These are phyloP conservation scores for Gambusia affinis DNA, from an alignment of 2,113 vertebrate species.

Conservation along the genomic window DNA sequence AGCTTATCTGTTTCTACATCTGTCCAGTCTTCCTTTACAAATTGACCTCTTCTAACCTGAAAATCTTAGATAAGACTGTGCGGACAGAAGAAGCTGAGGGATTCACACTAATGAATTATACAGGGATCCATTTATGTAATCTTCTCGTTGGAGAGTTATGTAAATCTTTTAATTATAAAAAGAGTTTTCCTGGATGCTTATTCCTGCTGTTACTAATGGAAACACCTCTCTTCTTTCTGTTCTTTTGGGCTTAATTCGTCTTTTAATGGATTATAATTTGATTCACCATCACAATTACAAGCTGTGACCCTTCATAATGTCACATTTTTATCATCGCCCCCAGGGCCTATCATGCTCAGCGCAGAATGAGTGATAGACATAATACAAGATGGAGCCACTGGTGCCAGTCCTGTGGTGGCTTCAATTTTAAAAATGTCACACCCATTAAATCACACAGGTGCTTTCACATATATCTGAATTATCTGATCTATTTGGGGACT, in stretches of 20 bases:
- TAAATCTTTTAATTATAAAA: slow-evolving; percentile 37
- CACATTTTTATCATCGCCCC: neutral
- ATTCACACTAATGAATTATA: slow-evolving; percentile 21
- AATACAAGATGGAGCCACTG: neutral
- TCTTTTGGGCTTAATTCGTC: slow-evolving; percentile 3
- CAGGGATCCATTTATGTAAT: slow-evolving; percentile 26
- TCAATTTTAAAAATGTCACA: slow-evolving; percentile 36
- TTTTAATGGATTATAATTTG: slow-evolving; percentile 15
- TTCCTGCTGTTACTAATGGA: neutral
- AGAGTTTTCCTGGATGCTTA: slow-evolving; percentile 16
- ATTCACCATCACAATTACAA: slow-evolving; percentile 5
- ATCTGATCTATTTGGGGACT: slow-evolving; percentile 16
- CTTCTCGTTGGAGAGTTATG: slow-evolving; percentile 31
- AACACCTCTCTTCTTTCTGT: slow-evolving; percentile 18
- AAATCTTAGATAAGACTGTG: neutral
- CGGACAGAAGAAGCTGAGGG: slow-evolving; percentile 4
- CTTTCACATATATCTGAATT: slow-evolving; percentile 31
- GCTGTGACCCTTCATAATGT: slow-evolving; percentile 13
- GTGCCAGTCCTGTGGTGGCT: slow-evolving; percentile 11
- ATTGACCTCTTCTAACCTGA: slow-evolving; percentile 10
- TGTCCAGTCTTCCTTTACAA: neutral
- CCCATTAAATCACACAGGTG: slow-evolving; percentile 26
- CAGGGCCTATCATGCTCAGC: neutral
- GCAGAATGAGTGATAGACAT: slow-evolving; percentile 12
- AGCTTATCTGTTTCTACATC: slow-evolving; percentile 17